Conservation (phyloP, 2,797 vertebrate genomes). For the Gymnothorax javanicus region DNA sequence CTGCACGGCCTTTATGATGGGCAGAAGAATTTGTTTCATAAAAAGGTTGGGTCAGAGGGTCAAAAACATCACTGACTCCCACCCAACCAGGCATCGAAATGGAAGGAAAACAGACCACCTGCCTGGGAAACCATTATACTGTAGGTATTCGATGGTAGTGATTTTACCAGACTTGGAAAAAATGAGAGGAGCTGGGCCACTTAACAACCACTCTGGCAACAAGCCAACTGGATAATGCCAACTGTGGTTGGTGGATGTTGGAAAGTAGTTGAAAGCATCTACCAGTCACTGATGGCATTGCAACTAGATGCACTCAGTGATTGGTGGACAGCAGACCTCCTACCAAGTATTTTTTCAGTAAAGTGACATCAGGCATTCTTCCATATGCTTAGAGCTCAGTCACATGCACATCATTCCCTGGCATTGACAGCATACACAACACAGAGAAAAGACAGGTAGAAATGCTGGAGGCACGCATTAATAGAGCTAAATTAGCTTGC, state of each 20-base stretch:
- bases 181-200: not conserved
- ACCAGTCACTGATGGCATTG: not conserved
- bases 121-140: not conserved
- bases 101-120: not conserved
- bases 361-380: not conserved
- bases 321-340: not conserved
- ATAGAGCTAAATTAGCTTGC: not conserved
- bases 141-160: not conserved
- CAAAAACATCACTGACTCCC: not conserved
- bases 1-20: not conserved
- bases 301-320: not conserved
- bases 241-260: not conserved
- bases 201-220: not conserved
- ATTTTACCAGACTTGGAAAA: not conserved
- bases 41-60: not conserved
- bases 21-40: not conserved
- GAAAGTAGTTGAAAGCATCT: not conserved
- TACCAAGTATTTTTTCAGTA: not conserved
- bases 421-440: not conserved
- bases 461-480: not conserved
- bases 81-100: not conserved
- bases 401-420: slow-evolving; percentile 6
- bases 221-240: not conserved
- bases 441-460: slow-evolving; percentile 2
- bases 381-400: not conserved